Evolutionary conservation across 2,888 invertebrate species (phyloP).

Genomic region (Arctia plantaginis): DNA sequence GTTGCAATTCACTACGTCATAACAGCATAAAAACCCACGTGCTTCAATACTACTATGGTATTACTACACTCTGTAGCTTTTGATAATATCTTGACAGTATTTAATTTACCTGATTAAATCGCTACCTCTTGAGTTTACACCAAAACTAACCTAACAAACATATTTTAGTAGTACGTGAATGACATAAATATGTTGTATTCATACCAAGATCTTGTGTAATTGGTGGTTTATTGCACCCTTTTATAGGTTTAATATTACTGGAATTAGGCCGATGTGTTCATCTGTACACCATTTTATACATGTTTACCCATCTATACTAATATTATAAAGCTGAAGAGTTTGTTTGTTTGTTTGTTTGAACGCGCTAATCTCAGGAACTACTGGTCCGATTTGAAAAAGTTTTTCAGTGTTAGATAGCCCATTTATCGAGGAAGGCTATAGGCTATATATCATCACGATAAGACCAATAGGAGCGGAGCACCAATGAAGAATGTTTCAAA

Average conservation of each 20-base stretch:
- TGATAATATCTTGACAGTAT: neutral
- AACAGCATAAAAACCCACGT: no score
- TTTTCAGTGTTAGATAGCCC: no score
- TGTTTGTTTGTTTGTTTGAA: no score
- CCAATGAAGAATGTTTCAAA: no score
- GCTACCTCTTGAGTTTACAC: slow-evolving; percentile 26
- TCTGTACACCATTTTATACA: neutral
- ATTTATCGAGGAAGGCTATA: no score
- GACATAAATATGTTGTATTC: slow-evolving; percentile 39
- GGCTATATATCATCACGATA: no score
- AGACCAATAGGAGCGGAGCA: no score
- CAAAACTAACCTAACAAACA: slow-evolving; percentile 35
- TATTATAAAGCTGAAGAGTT: no score
- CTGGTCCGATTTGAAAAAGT: no score
- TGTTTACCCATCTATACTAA: no score
- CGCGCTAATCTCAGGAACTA: no score
- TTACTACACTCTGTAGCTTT: neutral
- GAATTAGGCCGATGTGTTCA: neutral
- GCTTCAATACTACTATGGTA: neutral
- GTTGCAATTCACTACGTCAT: no score
- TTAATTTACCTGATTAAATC: neutral
- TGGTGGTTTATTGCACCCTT: slow-evolving; percentile 12
- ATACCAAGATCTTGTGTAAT: slow-evolving; percentile 33
- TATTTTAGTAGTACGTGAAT: slow-evolving; percentile 41
- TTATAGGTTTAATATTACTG: neutral